Percentiles rank a stretch among this genome's conserved stretches.
These are phyloP conservation scores for Porites divaricata DNA, from an alignment of 92 coral and sea anemone genomes.

Conservation along the genomic window DNA sequence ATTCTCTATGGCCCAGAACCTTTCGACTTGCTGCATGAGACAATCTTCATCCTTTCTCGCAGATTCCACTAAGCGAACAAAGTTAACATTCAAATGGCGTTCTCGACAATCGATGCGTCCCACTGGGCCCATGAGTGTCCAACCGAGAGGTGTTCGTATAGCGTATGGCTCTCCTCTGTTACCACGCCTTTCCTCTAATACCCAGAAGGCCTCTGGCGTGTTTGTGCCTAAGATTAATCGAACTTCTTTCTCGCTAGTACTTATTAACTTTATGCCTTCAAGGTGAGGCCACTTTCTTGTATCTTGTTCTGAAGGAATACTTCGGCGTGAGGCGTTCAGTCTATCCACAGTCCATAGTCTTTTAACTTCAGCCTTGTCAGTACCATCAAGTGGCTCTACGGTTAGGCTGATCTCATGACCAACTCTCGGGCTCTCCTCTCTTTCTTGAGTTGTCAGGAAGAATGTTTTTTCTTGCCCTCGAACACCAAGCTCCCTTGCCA, in stretches of 20 bases:
- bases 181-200: constrained; percentile 51
- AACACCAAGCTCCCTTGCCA: constrained; percentile 39
- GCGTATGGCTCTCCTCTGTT: constrained; percentile 51
- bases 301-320: constrained; percentile 38
- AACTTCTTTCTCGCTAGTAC: constrained; percentile 22
- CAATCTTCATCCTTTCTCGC: not conserved
- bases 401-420: constrained; percentile 29
- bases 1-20: not conserved
- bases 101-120: not conserved
- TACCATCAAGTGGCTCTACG: constrained; percentile 40
- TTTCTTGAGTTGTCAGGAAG: constrained; percentile 61
- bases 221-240: constrained; percentile 45
- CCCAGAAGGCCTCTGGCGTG: constrained; percentile 68
- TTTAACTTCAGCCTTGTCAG: constrained; percentile 25
- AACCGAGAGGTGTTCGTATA: constrained; percentile 42
- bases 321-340: constrained; percentile 34
- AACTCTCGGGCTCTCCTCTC: constrained; percentile 16
- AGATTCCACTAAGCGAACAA: not conserved
- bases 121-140: constrained; percentile 42
- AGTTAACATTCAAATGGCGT: not conserved
- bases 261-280: constrained; percentile 32
- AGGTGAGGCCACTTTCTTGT: constrained; percentile 32
- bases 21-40: constrained; percentile 12
- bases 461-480: constrained; percentile 31
- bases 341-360: constrained; percentile 51